Base-by-base conservation (phyloP, 2,888 invertebrate species). In the Apamea anceps region DNA sequence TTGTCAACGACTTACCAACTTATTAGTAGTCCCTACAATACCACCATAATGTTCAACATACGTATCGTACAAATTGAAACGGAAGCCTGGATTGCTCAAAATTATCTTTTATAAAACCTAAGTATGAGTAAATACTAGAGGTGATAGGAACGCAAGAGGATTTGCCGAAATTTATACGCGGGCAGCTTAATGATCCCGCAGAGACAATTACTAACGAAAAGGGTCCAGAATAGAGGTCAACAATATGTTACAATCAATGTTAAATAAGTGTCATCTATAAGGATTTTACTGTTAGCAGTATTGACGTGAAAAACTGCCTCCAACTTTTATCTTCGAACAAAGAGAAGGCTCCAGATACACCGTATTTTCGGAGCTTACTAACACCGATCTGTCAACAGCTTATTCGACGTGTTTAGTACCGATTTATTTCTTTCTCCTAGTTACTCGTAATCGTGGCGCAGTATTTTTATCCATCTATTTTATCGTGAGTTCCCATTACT, bases 211-310 rank as follows among this genome's bases (percentile, higher is more conserved):
- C 90, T 91, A 91, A 90, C 90, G 91, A 93, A 90, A 91, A 93
- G 93, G 94, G 93, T 92, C 93, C 88, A 87, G 91, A 89, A 91
- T 90, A 82, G 86, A 89, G 88, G 91, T 90, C 91, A 93, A 80
- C 87, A 78, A 85, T 95, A 92, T 89, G 90, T 95, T 92, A 93
- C 94, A 92, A 94, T 94, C 93, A 93, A 90, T 90, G 90, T 86
- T 83, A 85, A 88, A 90, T 89, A 89, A 91, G 86, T 89, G 85
- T 87, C 87, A 92, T 91, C 81, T 87, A 82, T 91, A 89, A 87
- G 86, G 91, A 88, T 90, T 88, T 87, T 82, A 74, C 68, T 72
- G 68, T 77, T 74, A 81, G 60, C 51, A 75, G 62, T 87, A 75
- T 80, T 77, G 72, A 73, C 72, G 77, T 82, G 70, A 70, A 83